phyloP scores from a whole-genome alignment of 2,888 invertebrate genomes.

The Acleris emargana region DNA sequence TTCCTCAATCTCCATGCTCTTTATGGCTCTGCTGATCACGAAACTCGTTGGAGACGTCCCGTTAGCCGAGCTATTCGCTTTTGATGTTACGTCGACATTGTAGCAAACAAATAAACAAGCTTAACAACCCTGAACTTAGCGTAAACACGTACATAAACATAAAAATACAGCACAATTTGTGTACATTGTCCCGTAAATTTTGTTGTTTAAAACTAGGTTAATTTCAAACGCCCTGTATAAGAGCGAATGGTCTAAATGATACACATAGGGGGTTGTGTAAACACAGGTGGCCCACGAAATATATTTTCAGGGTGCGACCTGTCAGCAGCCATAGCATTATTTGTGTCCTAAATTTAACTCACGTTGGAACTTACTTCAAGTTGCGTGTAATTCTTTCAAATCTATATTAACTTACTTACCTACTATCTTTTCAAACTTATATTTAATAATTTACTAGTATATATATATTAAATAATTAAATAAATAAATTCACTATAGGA shows the following conservation, averaged over 20 bases:
- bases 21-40: constrained; percentile 16
- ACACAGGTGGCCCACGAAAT: background rate
- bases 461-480: too few relatives aligned
- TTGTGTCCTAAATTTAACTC: too few relatives aligned
- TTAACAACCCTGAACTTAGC: constrained; percentile 30
- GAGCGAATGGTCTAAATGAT: background rate
- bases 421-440: too few relatives aligned
- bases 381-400: too few relatives aligned
- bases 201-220: constrained; percentile 27
- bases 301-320: too few relatives aligned
- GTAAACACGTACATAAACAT: constrained; percentile 35
- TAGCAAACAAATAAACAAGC: constrained; percentile 34
- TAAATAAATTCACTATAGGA: too few relatives aligned
- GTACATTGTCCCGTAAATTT: constrained; percentile 29
- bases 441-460: too few relatives aligned
- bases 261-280: background rate
- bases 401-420: too few relatives aligned
- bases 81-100: constrained; percentile 32
- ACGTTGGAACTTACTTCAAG: too few relatives aligned
- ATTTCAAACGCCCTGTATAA: constrained; percentile 4
- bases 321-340: too few relatives aligned
- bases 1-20: background rate
- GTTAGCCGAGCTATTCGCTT: constrained; percentile 12
- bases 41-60: constrained; percentile 25
- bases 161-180: too few relatives aligned